Evolutionary conservation across 2,797 vertebrate genomes (phyloP).

Genomic region (Botia almorhae): DNA sequence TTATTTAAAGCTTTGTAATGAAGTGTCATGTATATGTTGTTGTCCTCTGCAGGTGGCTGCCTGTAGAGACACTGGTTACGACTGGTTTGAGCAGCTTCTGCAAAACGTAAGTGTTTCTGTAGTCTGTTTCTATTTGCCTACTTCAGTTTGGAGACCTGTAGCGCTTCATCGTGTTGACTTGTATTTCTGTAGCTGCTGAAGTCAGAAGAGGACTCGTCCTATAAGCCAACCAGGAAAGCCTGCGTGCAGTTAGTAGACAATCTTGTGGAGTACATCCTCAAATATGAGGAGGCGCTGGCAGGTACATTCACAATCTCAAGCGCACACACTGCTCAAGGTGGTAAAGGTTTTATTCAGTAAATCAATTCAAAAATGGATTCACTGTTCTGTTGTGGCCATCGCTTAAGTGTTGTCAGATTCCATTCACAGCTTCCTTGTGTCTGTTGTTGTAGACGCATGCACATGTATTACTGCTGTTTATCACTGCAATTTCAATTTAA

Average conservation of each 20-base stretch:
- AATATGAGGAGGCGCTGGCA: slow-evolving; percentile 95
- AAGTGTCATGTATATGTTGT: background rate
- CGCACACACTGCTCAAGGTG: background rate
- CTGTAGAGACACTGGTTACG: slow-evolving; percentile 96
- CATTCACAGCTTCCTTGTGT: no score
- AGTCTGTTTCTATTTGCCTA: background rate
- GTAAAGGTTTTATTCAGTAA: no score
- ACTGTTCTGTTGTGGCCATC: no score
- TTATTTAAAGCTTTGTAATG: background rate
- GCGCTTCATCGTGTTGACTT: background rate
- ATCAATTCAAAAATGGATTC: background rate
- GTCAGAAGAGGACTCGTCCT: slow-evolving; percentile 94
- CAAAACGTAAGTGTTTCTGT: slow-evolving; percentile 86
- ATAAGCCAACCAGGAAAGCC: slow-evolving; percentile 96
- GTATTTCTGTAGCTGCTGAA: slow-evolving; percentile 83
- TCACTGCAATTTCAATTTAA: no score
- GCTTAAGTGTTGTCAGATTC: no score
- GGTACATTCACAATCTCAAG: slow-evolving; percentile 69
- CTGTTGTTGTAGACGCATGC: no score
- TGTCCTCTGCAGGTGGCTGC: slow-evolving; percentile 85
- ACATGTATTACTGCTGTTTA: no score
- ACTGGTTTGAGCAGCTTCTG: slow-evolving; percentile 99
- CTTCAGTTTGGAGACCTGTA: background rate
- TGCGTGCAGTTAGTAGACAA: slow-evolving; percentile 98
- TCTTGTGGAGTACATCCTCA: slow-evolving; percentile 96